Percentiles rank a stretch among this genome's conserved stretches.
These are phyloP conservation scores for Chiloscyllium punctatum DNA, from an alignment of 2,797 vertebrate genomes.

Conservation along the genomic window DNA sequence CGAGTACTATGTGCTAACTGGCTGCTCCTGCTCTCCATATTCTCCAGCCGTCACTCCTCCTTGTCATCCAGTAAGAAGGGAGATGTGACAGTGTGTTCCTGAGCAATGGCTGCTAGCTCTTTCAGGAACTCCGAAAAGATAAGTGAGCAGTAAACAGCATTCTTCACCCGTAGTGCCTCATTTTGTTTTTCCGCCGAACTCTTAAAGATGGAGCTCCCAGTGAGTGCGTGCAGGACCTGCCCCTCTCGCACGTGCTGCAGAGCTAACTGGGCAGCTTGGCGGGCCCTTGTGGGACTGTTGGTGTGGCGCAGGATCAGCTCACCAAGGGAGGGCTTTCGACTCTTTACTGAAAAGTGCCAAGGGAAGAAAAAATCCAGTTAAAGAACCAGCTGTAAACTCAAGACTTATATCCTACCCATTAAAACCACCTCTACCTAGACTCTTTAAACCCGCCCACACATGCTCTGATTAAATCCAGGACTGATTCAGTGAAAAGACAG, in stretches of 20 bases:
- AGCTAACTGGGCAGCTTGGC: conserved; percentile 76
- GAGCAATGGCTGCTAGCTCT: conserved; percentile 85
- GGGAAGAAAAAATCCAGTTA: neutral
- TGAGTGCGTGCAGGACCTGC: conserved; percentile 63
- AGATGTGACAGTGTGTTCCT: conserved; percentile 82
- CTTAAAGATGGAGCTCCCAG: conserved; percentile 62
- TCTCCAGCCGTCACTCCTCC: conserved; percentile 62
- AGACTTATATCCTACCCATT: conserved; percentile 53
- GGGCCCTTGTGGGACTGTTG: conserved; percentile 83
- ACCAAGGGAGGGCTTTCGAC: conserved; percentile 83
- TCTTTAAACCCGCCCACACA: neutral
- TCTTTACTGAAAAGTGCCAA: conserved; percentile 65
- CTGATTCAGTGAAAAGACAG: too few relatives aligned
- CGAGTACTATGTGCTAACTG: neutral
- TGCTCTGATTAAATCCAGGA: too few relatives aligned
- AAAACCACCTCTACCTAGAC: too few relatives aligned
- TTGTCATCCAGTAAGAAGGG: conserved; percentile 64
- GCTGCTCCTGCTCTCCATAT: conserved; percentile 51
- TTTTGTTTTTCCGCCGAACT: conserved; percentile 71
- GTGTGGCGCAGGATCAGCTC: conserved; percentile 88
- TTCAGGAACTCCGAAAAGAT: conserved; percentile 95
- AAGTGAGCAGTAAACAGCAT: conserved; percentile 88
- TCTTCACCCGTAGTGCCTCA: conserved; percentile 84
- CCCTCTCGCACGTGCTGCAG: conserved; percentile 77
- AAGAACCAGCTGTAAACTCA: neutral